Percentiles rank a stretch among this genome's conserved stretches.
These are phyloP conservation scores for Cephalopterus ornatus DNA, from an alignment of 2,113 vertebrate species.

Conservation along the genomic window DNA sequence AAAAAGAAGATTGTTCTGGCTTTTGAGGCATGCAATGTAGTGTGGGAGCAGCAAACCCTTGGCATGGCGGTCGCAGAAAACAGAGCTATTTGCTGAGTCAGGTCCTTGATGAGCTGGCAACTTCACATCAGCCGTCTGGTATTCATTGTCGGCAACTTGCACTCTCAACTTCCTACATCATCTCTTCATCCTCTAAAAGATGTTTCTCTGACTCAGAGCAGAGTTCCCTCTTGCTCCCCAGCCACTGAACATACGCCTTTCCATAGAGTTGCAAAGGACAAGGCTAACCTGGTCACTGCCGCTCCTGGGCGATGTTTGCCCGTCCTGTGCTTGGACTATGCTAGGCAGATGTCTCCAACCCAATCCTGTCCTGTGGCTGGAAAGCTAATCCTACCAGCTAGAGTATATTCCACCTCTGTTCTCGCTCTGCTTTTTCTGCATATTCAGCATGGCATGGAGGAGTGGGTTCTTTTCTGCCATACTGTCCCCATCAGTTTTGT, in stretches of 20 bases:
- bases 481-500: neutral
- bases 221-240: rapidly evolving
- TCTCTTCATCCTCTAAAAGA: slow-evolving; percentile 35
- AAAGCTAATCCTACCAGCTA: neutral
- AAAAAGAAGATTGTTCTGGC: neutral
- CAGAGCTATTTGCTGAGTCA: slow-evolving; percentile 50
- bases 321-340: neutral
- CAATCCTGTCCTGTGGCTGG: neutral
- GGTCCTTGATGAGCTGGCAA: slow-evolving; percentile 57
- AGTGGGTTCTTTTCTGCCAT: rapidly evolving
- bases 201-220: slow-evolving; percentile 10
- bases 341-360: neutral
- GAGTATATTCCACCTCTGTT: neutral
- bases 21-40: neutral
- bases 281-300: rapidly evolving
- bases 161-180: slow-evolving; percentile 56
- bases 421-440: neutral
- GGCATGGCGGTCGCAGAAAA: neutral
- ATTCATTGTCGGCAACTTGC: slow-evolving; percentile 46
- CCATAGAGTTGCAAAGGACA: rapidly evolving
- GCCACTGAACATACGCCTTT: neutral
- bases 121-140: neutral
- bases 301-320: neutral
- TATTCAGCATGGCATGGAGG: neutral
- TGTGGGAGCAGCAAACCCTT: slow-evolving; percentile 9